phyloP scores from a whole-genome alignment of 92 coral and sea anemone genomes.

The Desmophyllum pertusum region DNA sequence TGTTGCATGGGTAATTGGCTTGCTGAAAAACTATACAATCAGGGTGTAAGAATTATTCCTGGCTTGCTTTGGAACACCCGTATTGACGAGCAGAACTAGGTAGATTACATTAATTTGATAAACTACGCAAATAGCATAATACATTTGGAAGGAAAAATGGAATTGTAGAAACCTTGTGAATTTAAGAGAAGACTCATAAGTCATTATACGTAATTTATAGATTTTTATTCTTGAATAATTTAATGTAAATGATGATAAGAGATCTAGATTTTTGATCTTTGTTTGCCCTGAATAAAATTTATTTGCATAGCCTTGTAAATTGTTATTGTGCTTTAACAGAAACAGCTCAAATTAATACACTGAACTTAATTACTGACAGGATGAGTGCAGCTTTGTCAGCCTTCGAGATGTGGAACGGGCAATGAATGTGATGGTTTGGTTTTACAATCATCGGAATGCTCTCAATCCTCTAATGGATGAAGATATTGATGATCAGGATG shows the following conservation, averaged over 20 bases:
- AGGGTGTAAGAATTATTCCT: neutral
- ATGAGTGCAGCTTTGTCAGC: slow-evolving; percentile 94
- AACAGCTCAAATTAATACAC: neutral
- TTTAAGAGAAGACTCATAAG: neutral
- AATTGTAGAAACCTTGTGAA: neutral
- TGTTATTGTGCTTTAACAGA: neutral
- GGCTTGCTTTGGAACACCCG: neutral
- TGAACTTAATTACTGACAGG: slow-evolving; percentile 42
- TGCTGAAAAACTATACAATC: no score
- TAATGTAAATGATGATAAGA: neutral
- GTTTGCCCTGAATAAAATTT: neutral
- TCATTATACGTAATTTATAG: neutral
- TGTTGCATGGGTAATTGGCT: neutral
- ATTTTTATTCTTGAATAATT: neutral
- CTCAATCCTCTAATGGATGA: slow-evolving; percentile 57
- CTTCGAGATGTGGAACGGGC: slow-evolving; percentile 96
- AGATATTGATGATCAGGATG: neutral
- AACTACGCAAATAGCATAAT: no score
- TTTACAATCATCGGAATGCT: slow-evolving; percentile 69
- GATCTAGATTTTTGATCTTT: no score
- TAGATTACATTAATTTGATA: no score
- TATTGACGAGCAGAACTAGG: neutral
- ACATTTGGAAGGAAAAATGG: no score
- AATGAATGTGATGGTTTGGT: slow-evolving; percentile 89
- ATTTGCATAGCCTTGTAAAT: neutral